Evolutionary conservation across 1,140 invertebrate genomes (phyloP), one percentile per base, ranked within the genome.

Genomic region (Bombus terrestris): DNA sequence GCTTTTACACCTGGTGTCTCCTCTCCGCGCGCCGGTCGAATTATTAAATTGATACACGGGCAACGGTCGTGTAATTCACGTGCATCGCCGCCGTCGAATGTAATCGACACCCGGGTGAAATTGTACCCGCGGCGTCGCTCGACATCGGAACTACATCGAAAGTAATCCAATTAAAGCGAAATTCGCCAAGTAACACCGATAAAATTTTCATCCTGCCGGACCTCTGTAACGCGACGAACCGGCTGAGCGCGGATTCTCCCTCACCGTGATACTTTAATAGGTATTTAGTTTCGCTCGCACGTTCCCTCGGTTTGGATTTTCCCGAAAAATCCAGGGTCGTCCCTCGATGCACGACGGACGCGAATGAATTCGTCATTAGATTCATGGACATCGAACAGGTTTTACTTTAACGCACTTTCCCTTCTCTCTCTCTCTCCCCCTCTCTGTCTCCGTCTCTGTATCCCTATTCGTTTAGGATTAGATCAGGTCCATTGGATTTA

Each of bases 301-400:
- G 66, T 68, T 35, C 66, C 18, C 66, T 68, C 66, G 66, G 18
- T 35, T 68, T 37, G 32, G 8, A 68, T 69, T 37, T n/a, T 62
- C 59, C 10, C 59, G 59, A 62, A 62, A 62, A 62, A 62, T 62
- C 59, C 59, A 3, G 59, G 59, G 28, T 62, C 59, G 59, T 62
- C 59, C 84, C 81, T 37, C 66, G 57, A 77, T 35, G 13, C 41
- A 32, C 28, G 41, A 43, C 74, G 68, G 35, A 84, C 74, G 64
- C 88, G 83, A 90, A 92, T 91, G 87, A 93, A 93, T 89, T 83
- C 86, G 88, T 92, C 92, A 91, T 93, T 92, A 92, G 88, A 89
- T 86, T 87, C 82, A 64, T 79, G 59, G 57, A 73, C 73, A 69
- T 28, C 41, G 83, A 73, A 79, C 84, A 81, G 86, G 73, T 85